Evolutionary conservation across 2,888 invertebrate genomes (phyloP).

Genomic region (Caenorhabditis virilis): DNA sequence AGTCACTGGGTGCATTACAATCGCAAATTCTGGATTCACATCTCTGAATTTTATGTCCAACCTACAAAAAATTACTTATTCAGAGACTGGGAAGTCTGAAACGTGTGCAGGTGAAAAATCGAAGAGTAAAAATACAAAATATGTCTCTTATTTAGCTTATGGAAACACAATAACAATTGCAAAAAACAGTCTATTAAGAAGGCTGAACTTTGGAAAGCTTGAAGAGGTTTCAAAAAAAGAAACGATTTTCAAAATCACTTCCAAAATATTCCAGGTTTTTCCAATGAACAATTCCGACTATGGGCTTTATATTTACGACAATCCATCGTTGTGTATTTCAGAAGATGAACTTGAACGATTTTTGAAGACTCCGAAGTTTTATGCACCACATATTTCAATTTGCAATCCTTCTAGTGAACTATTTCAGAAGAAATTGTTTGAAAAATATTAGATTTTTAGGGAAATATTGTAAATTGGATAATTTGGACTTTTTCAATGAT

Average conservation of each 20-base stretch:
- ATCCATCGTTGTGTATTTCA: constrained; percentile 28
- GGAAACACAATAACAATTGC: constrained; percentile 29
- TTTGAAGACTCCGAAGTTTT: constrained; percentile 11
- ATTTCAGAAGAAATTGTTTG: not conserved
- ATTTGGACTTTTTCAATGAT: constrained; percentile 24
- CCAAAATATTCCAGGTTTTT: too few relatives aligned
- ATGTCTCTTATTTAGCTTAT: constrained; percentile 18
- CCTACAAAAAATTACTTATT: constrained; percentile 16
- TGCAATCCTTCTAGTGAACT: constrained; percentile 24
- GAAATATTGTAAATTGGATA: constrained; percentile 28
- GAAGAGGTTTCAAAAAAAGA: too few relatives aligned
- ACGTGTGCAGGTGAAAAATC: constrained; percentile 15
- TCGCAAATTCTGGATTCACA: constrained; percentile 34
- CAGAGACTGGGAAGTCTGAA: constrained; percentile 10
- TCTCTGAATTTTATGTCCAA: constrained; percentile 16
- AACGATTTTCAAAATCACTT: too few relatives aligned
- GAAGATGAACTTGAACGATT: constrained; percentile 23
- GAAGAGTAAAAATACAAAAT: not conserved
- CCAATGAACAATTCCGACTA: constrained; percentile 26
- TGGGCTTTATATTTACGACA: constrained; percentile 29
- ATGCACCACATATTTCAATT: constrained; percentile 29
- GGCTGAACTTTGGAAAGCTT: too few relatives aligned
- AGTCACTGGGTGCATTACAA: constrained; percentile 27
- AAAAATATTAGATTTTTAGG: too few relatives aligned
- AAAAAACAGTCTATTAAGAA: constrained; percentile 26